Conservation (phyloP, 2,797 vertebrate genomes). For the Trachops cirrhosus region DNA sequence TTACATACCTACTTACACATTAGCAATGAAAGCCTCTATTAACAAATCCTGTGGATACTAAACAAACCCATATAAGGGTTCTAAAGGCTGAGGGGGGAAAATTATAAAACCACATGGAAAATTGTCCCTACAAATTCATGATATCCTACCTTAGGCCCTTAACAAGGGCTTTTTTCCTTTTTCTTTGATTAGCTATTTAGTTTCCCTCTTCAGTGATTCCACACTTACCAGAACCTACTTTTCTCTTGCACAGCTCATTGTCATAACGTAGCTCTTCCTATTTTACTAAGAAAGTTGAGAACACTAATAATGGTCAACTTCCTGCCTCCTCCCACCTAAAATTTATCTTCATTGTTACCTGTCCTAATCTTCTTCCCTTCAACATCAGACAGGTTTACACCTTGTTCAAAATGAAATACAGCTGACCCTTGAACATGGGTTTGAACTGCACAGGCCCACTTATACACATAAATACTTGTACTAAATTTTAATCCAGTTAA, state of each 20-base stretch:
- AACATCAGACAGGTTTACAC: not conserved
- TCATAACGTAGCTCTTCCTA: not conserved
- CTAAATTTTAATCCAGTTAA: not conserved
- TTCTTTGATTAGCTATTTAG: not conserved
- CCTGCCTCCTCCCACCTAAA: not conserved
- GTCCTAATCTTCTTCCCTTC: not conserved
- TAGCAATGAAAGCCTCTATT: not conserved
- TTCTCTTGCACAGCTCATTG: not conserved
- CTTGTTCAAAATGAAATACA: not conserved
- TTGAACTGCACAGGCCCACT: not conserved
- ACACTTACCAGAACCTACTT: not conserved
- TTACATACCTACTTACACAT: not conserved
- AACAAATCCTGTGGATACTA: not conserved
- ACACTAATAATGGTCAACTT: not conserved
- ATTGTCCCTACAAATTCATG: not conserved
- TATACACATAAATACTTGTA: not conserved
- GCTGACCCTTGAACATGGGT: not conserved
- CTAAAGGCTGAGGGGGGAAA: not conserved
- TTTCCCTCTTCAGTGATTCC: not conserved
- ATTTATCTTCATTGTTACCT: not conserved
- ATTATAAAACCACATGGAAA: not conserved
- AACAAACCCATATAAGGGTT: not conserved
- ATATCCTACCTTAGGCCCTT: not conserved
- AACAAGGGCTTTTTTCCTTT: not conserved
- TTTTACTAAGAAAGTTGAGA: not conserved